A percentile compares a stretch with the other conserved stretches of the same genome.
Conservation (phyloP, 2,113 vertebrate species). For the Macaca nemestrina region DNA sequence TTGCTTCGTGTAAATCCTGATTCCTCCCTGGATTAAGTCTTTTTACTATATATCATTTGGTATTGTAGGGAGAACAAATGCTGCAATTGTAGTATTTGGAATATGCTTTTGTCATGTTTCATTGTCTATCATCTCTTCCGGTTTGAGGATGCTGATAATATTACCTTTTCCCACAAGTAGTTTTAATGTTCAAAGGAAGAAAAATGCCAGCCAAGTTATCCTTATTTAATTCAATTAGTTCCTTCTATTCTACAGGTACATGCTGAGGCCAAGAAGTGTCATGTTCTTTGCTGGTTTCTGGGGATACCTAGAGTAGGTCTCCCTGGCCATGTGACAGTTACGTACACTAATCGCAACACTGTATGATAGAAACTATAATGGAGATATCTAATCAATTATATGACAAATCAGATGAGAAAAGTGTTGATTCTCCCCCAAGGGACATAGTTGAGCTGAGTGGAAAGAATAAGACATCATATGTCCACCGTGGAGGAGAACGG, state of each 20-base stretch:
- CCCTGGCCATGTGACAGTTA: background rate
- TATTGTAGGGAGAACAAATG: background rate
- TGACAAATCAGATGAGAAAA: background rate
- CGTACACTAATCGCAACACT: background rate
- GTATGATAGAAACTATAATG: background rate
- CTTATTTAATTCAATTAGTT: background rate
- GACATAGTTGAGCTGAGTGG: background rate
- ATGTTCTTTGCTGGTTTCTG: background rate
- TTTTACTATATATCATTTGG: background rate
- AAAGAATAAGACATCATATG: background rate
- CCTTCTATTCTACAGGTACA: background rate
- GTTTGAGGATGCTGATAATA: background rate
- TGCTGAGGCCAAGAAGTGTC: background rate
- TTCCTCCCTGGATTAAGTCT: background rate
- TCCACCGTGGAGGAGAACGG: background rate
- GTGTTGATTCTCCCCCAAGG: background rate
- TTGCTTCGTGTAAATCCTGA: background rate
- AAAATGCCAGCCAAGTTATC: background rate
- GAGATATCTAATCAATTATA: background rate
- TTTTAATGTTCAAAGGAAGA: background rate
- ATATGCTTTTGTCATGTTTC: background rate
- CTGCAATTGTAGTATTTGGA: background rate
- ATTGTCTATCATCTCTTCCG: background rate
- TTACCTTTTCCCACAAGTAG: background rate
- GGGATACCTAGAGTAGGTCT: background rate